A percentile compares a stretch with the other conserved stretches of the same genome.
These are phyloP conservation scores for Tolmerus cingulatus DNA, from an alignment of 2,888 invertebrate species.

Conservation along the genomic window DNA sequence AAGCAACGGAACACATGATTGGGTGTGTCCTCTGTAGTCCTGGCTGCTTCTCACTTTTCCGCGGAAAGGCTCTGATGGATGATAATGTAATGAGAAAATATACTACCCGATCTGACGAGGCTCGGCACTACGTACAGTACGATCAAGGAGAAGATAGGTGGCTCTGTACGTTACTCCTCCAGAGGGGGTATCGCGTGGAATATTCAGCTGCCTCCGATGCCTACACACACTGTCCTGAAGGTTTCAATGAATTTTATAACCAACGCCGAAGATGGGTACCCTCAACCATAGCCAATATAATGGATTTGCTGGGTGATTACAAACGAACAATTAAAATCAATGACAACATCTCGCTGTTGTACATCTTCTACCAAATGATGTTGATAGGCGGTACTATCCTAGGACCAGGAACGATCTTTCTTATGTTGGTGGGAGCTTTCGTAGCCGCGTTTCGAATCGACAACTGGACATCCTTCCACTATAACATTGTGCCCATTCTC, in stretches of 20 bases:
- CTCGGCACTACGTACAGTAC: constrained; percentile 97
- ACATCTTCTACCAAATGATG: constrained; percentile 88
- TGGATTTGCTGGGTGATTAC: constrained; percentile 93
- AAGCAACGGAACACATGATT: constrained; percentile 99
- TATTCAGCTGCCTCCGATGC: constrained; percentile 99
- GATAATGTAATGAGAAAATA: constrained; percentile 98
- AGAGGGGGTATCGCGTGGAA: constrained; percentile 96
- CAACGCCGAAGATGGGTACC: constrained; percentile 98
- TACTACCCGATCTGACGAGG: constrained; percentile 89
- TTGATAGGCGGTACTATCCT: constrained; percentile 95
- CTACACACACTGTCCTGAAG: constrained; percentile 97
- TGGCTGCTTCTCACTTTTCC: constrained; percentile 95
- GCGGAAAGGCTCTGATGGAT: constrained; percentile 98
- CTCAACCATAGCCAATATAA: constrained; percentile 98
- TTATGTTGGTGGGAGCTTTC: constrained; percentile 99
- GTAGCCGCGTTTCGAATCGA: constrained; percentile 96
- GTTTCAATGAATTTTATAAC: constrained; percentile 97
- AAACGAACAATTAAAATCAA: constrained; percentile 94
- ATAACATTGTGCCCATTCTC: constrained; percentile 91
- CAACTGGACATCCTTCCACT: constrained; percentile 95
- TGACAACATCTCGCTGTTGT: constrained; percentile 94
- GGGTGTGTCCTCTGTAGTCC: constrained; percentile 99
- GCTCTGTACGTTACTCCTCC: constrained; percentile 94
- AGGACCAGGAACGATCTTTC: constrained; percentile 97
- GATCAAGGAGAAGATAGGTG: constrained; percentile 99